Evolutionary conservation across 2,888 invertebrate species (phyloP).

Genomic region (Eristalis pertinax): DNA sequence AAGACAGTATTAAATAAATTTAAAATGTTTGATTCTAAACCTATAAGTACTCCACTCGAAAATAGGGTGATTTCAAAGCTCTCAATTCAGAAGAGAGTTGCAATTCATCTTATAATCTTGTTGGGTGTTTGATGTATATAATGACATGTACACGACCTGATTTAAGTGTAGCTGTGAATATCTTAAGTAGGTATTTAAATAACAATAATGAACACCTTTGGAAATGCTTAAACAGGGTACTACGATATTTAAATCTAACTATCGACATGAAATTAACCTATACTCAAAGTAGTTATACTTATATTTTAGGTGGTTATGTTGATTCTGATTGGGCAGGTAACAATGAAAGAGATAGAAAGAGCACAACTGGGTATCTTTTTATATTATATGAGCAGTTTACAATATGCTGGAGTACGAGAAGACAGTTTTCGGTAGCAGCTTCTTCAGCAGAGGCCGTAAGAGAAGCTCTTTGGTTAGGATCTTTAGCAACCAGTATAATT

Average conservation of each 20-base stretch:
- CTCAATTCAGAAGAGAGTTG: slow-evolving; percentile 73
- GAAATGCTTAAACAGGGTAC: slow-evolving; percentile 23
- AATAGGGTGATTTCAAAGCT: slow-evolving; percentile 73
- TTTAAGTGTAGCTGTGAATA: slow-evolving; percentile 33
- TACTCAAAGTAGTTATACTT: too few species aligned
- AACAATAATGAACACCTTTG: slow-evolving; percentile 59
- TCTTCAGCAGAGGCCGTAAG: not conserved
- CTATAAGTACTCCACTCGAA: slow-evolving; percentile 72
- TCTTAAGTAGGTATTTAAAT: slow-evolving; percentile 22
- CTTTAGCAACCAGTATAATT: too few species aligned
- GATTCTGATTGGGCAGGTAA: slow-evolving; percentile 52
- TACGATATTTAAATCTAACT: not conserved
- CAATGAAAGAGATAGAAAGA: slow-evolving; percentile 37
- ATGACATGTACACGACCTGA: slow-evolving; percentile 69
- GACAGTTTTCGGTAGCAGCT: slow-evolving; percentile 36
- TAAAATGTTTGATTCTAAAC: slow-evolving; percentile 73
- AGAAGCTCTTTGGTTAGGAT: too few species aligned
- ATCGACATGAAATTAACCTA: not conserved
- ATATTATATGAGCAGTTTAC: slow-evolving; percentile 44
- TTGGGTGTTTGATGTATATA: slow-evolving; percentile 72
- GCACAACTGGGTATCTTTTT: slow-evolving; percentile 58
- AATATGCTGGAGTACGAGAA: slow-evolving; percentile 48
- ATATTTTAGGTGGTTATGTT: not conserved
- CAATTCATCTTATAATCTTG: slow-evolving; percentile 73
- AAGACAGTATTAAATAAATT: slow-evolving; percentile 73